phyloP scores from a whole-genome alignment of 2,888 invertebrate species.

The Drosophila mimetica region DNA sequence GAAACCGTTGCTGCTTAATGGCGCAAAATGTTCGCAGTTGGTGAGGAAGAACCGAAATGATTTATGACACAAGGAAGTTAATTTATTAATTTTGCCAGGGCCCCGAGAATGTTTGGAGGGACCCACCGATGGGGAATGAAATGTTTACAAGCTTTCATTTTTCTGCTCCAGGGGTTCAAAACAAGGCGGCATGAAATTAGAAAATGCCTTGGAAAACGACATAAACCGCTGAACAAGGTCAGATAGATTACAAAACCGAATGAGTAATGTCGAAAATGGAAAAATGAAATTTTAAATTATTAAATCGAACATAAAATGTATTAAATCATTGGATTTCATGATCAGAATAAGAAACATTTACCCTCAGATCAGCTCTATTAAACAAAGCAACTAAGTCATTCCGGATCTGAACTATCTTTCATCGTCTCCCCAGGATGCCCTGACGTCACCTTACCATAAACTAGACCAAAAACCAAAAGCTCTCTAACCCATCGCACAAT shows the following conservation, averaged over 20 bases:
- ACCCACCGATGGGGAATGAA: constrained; percentile 33
- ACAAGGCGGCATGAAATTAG: constrained; percentile 64
- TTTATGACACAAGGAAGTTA: constrained; percentile 80
- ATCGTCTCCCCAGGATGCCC: constrained; percentile 21
- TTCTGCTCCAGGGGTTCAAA: constrained; percentile 25
- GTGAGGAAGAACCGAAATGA: constrained; percentile 70
- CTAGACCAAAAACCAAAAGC: constrained; percentile 12
- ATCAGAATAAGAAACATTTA: too few species aligned
- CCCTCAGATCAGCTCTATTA: not conserved
- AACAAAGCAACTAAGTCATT: not conserved
- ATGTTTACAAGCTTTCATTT: constrained; percentile 65
- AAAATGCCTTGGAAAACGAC: constrained; percentile 15
- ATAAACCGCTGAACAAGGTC: constrained; percentile 67
- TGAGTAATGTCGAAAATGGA: not conserved
- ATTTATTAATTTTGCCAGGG: constrained; percentile 75
- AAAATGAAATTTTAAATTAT: not conserved
- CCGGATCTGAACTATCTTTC: not conserved
- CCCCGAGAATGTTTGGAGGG: constrained; percentile 41
- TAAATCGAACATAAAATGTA: not conserved
- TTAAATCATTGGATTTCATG: too few species aligned
- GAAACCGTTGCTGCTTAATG: constrained; percentile 73
- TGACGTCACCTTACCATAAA: constrained; percentile 21
- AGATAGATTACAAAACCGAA: constrained; percentile 49
- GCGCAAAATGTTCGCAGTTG: constrained; percentile 78
- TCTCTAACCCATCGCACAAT: constrained; percentile 28